Evolutionary conservation across 1,140 invertebrate species (phyloP).

Genomic region (Sesamia nonagrioides): DNA sequence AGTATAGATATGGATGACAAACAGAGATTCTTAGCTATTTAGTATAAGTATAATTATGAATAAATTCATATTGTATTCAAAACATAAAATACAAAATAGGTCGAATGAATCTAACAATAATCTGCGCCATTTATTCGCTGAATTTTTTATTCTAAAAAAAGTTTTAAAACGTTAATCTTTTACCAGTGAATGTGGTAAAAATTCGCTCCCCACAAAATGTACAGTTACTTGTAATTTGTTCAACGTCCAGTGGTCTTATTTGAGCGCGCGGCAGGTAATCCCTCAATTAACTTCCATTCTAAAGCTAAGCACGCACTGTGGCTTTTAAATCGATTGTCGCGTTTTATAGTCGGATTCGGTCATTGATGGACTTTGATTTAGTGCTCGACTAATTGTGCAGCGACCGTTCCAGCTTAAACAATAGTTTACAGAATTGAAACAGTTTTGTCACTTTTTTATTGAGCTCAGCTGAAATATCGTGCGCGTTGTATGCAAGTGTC

Average conservation of each 20-base stretch:
- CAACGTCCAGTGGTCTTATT: slow-evolving; percentile 38
- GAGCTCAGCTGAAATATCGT: slow-evolving; percentile 27
- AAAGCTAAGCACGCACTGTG: slow-evolving; percentile 49
- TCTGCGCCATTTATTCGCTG: slow-evolving; percentile 1
- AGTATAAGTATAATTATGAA: no score
- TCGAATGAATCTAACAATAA: neutral
- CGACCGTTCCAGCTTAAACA: slow-evolving; percentile 31
- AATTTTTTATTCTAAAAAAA: neutral
- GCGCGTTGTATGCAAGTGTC: slow-evolving; percentile 13
- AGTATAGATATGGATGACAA: no score
- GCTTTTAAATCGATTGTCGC: slow-evolving; percentile 53
- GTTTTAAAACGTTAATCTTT: slow-evolving; percentile 28
- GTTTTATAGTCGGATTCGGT: slow-evolving; percentile 49
- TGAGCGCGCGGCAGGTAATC: slow-evolving; percentile 50
- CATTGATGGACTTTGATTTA: slow-evolving; percentile 54
- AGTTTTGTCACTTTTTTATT: slow-evolving; percentile 22
- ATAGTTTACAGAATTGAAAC: slow-evolving; percentile 42
- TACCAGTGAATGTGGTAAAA: slow-evolving; percentile 1
- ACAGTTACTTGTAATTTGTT: slow-evolving; percentile 36
- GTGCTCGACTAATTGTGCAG: slow-evolving; percentile 45
- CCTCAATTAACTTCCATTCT: slow-evolving; percentile 54
- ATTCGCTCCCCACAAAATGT: slow-evolving; percentile 30
- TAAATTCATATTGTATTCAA: neutral
- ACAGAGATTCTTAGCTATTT: neutral
- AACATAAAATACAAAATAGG: slow-evolving; percentile 2